A percentile compares a stretch with the other conserved stretches of the same genome.
Conservation (phyloP, 2,888 invertebrate genomes). For the Pandemis cinnamomeana region DNA sequence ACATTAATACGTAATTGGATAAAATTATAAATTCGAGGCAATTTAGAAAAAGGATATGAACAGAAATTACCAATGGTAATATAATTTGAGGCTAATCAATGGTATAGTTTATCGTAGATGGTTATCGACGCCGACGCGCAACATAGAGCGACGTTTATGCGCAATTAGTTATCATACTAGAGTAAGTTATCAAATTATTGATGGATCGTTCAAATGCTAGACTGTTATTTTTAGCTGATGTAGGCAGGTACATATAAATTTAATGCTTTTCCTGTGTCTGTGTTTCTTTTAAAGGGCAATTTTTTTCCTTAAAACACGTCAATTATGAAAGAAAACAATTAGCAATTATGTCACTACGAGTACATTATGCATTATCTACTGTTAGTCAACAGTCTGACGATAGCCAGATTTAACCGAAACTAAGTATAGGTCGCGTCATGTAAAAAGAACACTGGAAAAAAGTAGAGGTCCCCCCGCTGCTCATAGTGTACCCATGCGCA, state of each 20-base stretch:
- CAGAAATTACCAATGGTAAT: neutral
- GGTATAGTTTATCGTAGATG: constrained; percentile 12
- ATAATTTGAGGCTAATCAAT: neutral
- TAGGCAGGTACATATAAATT: neutral
- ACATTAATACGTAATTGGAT: neutral
- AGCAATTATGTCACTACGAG: too few relatives aligned
- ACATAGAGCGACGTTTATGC: constrained; percentile 9
- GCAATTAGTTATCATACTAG: constrained; percentile 1
- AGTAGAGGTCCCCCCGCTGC: too few relatives aligned
- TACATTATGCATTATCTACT: too few relatives aligned
- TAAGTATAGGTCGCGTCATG: too few relatives aligned
- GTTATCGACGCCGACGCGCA: constrained; percentile 4
- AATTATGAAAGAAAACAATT: too few relatives aligned
- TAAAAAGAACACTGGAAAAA: too few relatives aligned
- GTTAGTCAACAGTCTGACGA: too few relatives aligned
- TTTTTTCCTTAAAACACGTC: neutral
- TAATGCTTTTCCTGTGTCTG: too few relatives aligned
- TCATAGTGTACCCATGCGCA: too few relatives aligned
- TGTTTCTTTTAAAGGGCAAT: neutral
- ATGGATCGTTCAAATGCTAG: neutral
- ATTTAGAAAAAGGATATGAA: neutral
- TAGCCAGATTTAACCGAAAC: too few relatives aligned
- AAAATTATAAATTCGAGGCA: neutral
- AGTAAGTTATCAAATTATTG: constrained; percentile 11
- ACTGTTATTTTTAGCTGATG: neutral